Evolutionary conservation across 2,888 invertebrate species (phyloP).

Genomic region (Idaea straminata): DNA sequence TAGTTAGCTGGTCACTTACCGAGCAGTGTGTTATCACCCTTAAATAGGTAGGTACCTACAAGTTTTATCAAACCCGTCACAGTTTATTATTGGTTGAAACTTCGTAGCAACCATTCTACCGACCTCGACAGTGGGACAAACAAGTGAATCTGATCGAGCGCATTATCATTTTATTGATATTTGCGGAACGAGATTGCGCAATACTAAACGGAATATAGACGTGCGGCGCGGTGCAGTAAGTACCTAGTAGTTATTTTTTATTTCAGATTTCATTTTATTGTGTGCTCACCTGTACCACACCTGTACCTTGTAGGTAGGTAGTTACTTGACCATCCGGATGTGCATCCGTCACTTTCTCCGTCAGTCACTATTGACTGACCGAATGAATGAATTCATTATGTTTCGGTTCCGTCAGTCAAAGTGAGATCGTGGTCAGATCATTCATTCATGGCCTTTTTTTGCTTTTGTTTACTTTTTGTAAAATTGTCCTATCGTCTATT

Average conservation of each 20-base stretch:
- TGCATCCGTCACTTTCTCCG: too few species aligned
- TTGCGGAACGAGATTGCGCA: not conserved
- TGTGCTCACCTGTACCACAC: not conserved
- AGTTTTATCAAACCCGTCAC: not conserved
- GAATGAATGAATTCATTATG: not conserved
- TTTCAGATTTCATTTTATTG: not conserved
- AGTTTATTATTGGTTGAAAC: slow-evolving; percentile 7
- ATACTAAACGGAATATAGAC: not conserved
- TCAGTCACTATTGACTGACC: not conserved
- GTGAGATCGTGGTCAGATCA: not conserved
- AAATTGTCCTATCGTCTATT: slow-evolving; percentile 7
- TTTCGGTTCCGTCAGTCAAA: not conserved
- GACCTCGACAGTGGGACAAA: not conserved
- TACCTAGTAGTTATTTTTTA: not conserved
- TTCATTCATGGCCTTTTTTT: not conserved
- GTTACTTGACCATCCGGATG: not conserved
- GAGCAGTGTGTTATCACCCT: slow-evolving; percentile 14
- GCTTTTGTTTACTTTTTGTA: not conserved
- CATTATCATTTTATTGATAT: not conserved
- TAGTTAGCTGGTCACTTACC: not conserved
- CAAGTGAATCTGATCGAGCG: not conserved
- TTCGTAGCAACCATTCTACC: slow-evolving; percentile 10
- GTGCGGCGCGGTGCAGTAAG: not conserved
- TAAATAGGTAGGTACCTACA: not conserved
- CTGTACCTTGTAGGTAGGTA: not conserved